A percentile compares a stretch with the other conserved stretches of the same genome.
These are phyloP conservation scores for Scaptomyza tumidula DNA, from an alignment of 2,888 invertebrate species.

Conservation along the genomic window DNA sequence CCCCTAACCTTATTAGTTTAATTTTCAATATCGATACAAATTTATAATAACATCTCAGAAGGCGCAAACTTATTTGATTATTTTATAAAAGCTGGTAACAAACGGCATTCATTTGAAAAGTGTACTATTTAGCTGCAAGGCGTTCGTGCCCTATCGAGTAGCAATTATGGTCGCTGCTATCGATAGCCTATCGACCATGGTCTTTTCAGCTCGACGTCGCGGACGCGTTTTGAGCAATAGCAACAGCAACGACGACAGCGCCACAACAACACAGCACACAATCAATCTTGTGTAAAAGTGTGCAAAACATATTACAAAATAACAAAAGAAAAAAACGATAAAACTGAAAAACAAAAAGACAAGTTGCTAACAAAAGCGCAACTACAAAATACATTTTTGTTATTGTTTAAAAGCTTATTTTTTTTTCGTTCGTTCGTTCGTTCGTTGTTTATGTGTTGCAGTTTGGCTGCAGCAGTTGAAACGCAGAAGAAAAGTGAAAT, in stretches of 20 bases:
- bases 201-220: slow-evolving; percentile 17
- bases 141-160: not conserved
- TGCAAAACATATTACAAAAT: slow-evolving; percentile 52
- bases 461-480: slow-evolving; percentile 34
- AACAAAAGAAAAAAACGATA: slow-evolving; percentile 23
- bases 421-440: slow-evolving; percentile 24
- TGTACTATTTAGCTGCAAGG: not conserved
- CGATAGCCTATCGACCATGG: slow-evolving; percentile 10
- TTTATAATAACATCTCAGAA: too few species aligned
- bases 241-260: slow-evolving; percentile 61
- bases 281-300: slow-evolving; percentile 54
- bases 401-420: slow-evolving; percentile 28
- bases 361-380: slow-evolving; percentile 21
- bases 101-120: not conserved
- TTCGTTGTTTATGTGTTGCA: slow-evolving; percentile 49
- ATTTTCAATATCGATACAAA: not conserved
- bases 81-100: not conserved
- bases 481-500: slow-evolving; percentile 68
- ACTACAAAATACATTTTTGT: slow-evolving; percentile 28
- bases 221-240: slow-evolving; percentile 40
- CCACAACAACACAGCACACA: slow-evolving; percentile 59
- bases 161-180: not conserved
- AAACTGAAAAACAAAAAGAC: slow-evolving; percentile 20
- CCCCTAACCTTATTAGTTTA: not conserved
- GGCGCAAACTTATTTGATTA: too few species aligned